Evolutionary conservation across 2,797 vertebrate species (phyloP), one percentile per base, ranked within the genome.

Genomic region (Gymnopithys bicolor): DNA sequence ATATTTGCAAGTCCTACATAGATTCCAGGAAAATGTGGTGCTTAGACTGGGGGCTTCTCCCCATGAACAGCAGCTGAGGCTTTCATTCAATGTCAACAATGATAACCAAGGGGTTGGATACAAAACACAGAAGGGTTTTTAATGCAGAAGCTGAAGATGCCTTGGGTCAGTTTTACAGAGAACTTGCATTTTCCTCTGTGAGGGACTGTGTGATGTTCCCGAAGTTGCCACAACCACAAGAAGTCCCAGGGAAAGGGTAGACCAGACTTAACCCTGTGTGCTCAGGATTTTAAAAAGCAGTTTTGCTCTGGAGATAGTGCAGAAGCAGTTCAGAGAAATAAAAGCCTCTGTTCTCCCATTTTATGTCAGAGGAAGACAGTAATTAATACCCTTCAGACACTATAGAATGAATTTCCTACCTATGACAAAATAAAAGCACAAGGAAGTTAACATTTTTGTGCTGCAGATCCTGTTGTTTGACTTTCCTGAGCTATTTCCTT

Each of bases 21-120:
- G 87, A 97, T 97, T 98, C 97, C 96, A 97, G 96, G 95, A 96
- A 94, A 86, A 77, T 28, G 58, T 71, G 62, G 69, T 95, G 85
- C 59, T 96, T 89, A 83, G 75, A 67, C 41, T 35, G 53, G 74
- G 75, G 84, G 46, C 51, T 90, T 66, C 79, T 81, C 37, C 53
- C 39, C 55, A 17, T 5, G 27, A 37, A 16, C 19, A 46, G 28
- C 18, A 80, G 41, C 23, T 43, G 52, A 67, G 48, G 27, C 24
- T 91, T 73, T 78, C 13, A 13, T 46, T 80, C 67, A 45, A 41
- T 9, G 30, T 82, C 59, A 79, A 28, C 43, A 80, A 15, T n/a
- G 53, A 56, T 66, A 76, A 45, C 37, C 32, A 45, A 60, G 32
- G 41, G 22, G 62, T 27, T 58, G 49, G 32, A 55, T 27, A 8